Percentiles rank a stretch among this genome's conserved stretches.
These are phyloP conservation scores for Carapus acus DNA, from an alignment of 2,797 vertebrate species.

Conservation along the genomic window DNA sequence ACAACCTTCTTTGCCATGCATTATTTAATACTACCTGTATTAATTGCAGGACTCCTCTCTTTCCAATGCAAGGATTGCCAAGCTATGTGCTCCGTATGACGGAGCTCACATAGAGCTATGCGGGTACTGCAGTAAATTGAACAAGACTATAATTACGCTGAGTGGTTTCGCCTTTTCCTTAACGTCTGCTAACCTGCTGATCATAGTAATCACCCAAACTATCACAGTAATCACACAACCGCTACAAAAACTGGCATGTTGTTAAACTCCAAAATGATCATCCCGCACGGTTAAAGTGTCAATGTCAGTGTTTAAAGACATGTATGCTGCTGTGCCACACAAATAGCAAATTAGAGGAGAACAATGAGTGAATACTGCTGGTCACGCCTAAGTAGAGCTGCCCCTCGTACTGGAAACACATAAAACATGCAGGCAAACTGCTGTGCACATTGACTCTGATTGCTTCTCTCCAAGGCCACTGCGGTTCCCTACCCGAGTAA, in stretches of 20 bases:
- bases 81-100: no score
- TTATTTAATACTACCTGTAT: no score
- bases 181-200: neutral
- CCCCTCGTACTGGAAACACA: constrained; percentile 14
- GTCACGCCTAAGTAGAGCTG: no score
- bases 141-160: constrained; percentile 5
- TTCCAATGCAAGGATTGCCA: no score
- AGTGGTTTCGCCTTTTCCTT: constrained; percentile 1
- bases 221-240: neutral
- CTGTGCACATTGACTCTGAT: constrained; percentile 43
- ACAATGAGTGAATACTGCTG: no score
- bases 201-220: constrained; percentile 8
- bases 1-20: no score
- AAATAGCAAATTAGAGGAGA: no score
- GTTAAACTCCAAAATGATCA: neutral
- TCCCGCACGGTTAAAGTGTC: neutral
- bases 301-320: neutral
- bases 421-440: constrained; percentile 14
- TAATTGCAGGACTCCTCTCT: no score
- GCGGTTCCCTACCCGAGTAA: constrained; percentile 17
- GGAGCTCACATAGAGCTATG: no score
- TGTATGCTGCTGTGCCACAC: no score
- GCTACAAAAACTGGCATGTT: neutral
- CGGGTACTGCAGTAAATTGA: neutral
- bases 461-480: constrained; percentile 13